Base-by-base conservation (phyloP, 2,113 vertebrate species). In the Osmerus mordax region DNA sequence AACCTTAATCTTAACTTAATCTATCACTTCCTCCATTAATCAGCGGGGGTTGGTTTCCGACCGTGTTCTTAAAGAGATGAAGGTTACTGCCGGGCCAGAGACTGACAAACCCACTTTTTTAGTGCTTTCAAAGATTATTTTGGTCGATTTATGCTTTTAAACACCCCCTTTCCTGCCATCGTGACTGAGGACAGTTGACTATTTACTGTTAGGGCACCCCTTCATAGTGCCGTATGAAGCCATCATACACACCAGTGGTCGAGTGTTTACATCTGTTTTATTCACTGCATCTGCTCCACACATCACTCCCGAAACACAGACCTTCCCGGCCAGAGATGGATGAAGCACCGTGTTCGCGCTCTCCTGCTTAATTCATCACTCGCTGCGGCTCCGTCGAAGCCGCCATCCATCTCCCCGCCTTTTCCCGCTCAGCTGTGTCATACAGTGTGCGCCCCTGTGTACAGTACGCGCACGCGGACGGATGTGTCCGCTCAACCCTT, bases 1-100 rank as follows among this genome's bases (percentile, higher is more conserved):
- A 67, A 67, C 47, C 41, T 67, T 67, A 23, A 56, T 59, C 19
- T 51, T 61, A 29, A 47, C 14, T 28, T 53, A 21, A n/a, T 71
- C 59, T 14, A 52, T 63, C 41, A 53, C 53, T 53, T 32, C 19
- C 55, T 47, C 8, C 19, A 60, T 70, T 16, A 15, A 70, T 59
- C 56, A 16, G 14, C 12, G 62, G 32, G 41, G 41, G 2, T 47
- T 1, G 41, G 9, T 47, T 47, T 47, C 41, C 41, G 7, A 47
- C 41, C 36, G 36, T 41, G 36, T 41, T 41, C 8, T 41, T 41
- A 1, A 41, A 6, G 41, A 47, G 41, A 47, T 9, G 41, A 47
- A 47, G 41, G 41, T 47, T 47, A 47, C 41, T 47, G 5, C 41
- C 2, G 41, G 41, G 41, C 41, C 41, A 11, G 41, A 47, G 41